Evolutionary conservation across 2,888 invertebrate genomes (phyloP).

Genomic region (Gisinianus flammeolus): DNA sequence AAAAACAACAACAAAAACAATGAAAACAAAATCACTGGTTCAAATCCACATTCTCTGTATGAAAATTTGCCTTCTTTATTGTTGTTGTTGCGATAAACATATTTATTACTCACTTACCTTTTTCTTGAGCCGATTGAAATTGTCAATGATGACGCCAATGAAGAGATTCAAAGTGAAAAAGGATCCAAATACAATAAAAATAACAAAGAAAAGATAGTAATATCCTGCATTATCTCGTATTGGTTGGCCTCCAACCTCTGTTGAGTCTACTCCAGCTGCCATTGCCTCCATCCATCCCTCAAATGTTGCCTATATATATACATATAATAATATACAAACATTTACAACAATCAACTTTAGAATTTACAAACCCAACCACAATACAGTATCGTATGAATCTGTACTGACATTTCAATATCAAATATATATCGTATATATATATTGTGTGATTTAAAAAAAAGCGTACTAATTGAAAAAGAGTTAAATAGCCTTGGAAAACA

Average conservation of each 20-base stretch:
- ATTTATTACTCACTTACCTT: no score
- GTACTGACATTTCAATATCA: no score
- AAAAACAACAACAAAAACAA: not conserved
- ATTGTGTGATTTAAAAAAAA: slow-evolving; percentile 50
- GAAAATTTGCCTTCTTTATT: no score
- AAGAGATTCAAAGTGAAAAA: slow-evolving; percentile 97
- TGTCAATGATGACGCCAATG: slow-evolving; percentile 98
- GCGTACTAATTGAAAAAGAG: slow-evolving; percentile 92
- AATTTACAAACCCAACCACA: no score
- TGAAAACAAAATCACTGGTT: no score
- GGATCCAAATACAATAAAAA: slow-evolving; percentile 94
- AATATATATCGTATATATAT: not conserved
- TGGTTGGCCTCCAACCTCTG: slow-evolving; percentile 88
- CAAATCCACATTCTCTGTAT: no score
- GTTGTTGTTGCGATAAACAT: no score
- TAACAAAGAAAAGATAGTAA: slow-evolving; percentile 92
- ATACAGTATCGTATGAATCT: no score
- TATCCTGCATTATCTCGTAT: slow-evolving; percentile 85
- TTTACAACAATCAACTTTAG: no score
- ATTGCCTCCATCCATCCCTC: slow-evolving; percentile 97
- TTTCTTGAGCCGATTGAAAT: slow-evolving; percentile 97
- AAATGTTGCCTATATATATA: not conserved
- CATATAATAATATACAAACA: not conserved
- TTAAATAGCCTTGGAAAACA: slow-evolving; percentile 89
- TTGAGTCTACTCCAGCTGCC: slow-evolving; percentile 87